Percentiles rank a stretch among this genome's conserved stretches.
phyloP scores from a whole-genome alignment of 2,797 vertebrate genomes.

The Hyperoplus lanceolatus region DNA sequence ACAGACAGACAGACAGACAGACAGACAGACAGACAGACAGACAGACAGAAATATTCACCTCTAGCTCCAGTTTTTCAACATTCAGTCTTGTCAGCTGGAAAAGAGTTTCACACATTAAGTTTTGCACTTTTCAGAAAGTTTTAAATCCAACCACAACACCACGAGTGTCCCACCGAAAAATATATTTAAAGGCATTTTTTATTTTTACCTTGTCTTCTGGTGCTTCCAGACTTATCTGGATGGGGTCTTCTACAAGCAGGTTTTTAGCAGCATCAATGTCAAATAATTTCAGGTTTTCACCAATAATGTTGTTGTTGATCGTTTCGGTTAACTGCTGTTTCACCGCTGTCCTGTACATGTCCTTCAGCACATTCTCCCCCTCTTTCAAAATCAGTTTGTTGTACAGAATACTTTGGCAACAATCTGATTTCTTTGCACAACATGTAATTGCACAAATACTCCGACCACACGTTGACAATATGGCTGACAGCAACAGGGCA shows the following conservation, averaged over 20 bases:
- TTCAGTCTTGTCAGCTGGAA: no score
- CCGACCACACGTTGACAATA: not conserved
- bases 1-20: no score
- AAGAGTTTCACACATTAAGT: no score
- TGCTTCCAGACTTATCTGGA: not conserved
- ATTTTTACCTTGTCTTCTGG: not conserved
- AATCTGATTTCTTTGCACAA: not conserved
- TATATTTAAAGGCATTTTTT: no score
- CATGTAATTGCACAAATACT: not conserved
- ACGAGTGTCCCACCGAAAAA: no score
- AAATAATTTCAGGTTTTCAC: no score
- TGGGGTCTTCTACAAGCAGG: not conserved
- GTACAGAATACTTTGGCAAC: not conserved
- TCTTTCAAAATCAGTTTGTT: constrained; percentile 5
- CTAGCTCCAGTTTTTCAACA: no score
- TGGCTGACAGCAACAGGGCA: fast-evolving
- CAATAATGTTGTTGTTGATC: not conserved
- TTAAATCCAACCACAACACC: no score
- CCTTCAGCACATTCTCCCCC: not conserved
- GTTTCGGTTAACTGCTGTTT: not conserved
- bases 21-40: no score
- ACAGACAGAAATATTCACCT: no score
- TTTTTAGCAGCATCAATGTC: not conserved
- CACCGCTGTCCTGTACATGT: not conserved
- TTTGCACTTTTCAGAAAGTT: no score